Base-by-base conservation (phyloP, 1,140 invertebrate species). In the Brachionus rubens region DNA sequence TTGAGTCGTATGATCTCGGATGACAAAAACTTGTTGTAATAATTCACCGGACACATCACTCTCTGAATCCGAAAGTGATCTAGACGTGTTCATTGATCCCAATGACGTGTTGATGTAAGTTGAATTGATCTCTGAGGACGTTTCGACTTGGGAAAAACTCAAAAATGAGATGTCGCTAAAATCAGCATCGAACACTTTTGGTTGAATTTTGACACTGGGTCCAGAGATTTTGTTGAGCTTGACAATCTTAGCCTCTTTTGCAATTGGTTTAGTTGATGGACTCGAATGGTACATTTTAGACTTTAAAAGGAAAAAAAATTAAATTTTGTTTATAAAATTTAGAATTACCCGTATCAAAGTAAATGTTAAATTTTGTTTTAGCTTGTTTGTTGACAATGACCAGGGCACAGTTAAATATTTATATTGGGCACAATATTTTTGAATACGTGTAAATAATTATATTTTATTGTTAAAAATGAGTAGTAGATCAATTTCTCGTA, bases 231-330 rank as follows among this genome's bases (percentile, higher is more conserved):
- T 65, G 3, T 41, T 26, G 3, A 65, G 19, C 24, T 46, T 65
- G 1, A 65, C 59, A 46, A 65, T 65, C 19, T 65, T 65, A 16
- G 59, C 59, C 14, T 65, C 36, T 43, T 65, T 65, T 10, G 59
- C 36, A 43, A 65, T 28, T 46, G 36, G 59, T 21, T 46, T 46
- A 2, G 10, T 43, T 7, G 10, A 14, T 43, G 59, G 59, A 65
- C 3, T 43, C 3, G 9, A 65, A 19, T 26, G 33, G n/a, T 43
- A 65, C 59, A 65, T 65, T 43, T 1, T 65, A 14, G 3, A 7
- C n/a, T 3, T 4, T 33, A 33, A 19, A 36, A 59, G 36, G 36
- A 59, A 10, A 36, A 36, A 36, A 21, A 9, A 41, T 33, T 16
- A 40, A 59, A 19, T 40, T 33, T 12, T 9, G 5, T 16, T n/a